phyloP scores from a whole-genome alignment of 2,888 invertebrate species.

The Trissolcus brochymenae region DNA sequence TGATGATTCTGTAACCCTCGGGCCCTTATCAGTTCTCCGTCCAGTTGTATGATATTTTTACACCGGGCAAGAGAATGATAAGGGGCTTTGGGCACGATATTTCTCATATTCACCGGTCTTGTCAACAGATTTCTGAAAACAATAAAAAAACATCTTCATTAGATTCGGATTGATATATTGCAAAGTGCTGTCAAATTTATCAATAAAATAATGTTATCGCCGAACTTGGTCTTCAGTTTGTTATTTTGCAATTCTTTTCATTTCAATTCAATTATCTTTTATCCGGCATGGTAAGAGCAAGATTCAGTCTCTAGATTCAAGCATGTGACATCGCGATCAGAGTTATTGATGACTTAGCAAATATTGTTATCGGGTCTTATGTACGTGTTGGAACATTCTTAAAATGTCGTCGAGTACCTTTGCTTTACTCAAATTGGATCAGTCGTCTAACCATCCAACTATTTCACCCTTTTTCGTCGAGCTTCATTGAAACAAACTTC shows the following conservation, averaged over 20 bases:
- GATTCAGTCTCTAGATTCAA: conserved; percentile 12
- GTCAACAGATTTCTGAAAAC: conserved; percentile 34
- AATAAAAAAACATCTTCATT: conserved; percentile 2
- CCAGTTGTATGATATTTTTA: conserved; percentile 86
- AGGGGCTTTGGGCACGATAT: conserved; percentile 81
- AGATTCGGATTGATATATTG: conserved; percentile 3
- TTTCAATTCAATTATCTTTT: no score
- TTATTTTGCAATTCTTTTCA: no score
- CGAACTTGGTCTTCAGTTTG: no score
- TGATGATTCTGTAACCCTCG: conserved; percentile 81
- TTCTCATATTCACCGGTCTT: conserved; percentile 53
- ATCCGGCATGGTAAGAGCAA: background rate
- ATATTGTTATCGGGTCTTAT: conserved; percentile 43
- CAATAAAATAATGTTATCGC: no score
- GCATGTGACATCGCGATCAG: conserved; percentile 29
- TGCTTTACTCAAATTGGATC: conserved; percentile 36
- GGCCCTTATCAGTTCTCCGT: conserved; percentile 99
- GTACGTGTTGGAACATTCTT: conserved; percentile 28
- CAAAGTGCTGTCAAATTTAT: no score
- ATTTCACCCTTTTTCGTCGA: conserved; percentile 18
- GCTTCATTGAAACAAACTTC: conserved; percentile 27
- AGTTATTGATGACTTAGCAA: conserved; percentile 50
- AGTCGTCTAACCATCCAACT: conserved; percentile 26
- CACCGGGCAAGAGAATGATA: conserved; percentile 97
- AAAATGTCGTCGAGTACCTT: conserved; percentile 33